Percentiles rank a stretch among this genome's conserved stretches.
phyloP scores from a whole-genome alignment of 2,113 vertebrate species.

The Manacus vitellinus region DNA sequence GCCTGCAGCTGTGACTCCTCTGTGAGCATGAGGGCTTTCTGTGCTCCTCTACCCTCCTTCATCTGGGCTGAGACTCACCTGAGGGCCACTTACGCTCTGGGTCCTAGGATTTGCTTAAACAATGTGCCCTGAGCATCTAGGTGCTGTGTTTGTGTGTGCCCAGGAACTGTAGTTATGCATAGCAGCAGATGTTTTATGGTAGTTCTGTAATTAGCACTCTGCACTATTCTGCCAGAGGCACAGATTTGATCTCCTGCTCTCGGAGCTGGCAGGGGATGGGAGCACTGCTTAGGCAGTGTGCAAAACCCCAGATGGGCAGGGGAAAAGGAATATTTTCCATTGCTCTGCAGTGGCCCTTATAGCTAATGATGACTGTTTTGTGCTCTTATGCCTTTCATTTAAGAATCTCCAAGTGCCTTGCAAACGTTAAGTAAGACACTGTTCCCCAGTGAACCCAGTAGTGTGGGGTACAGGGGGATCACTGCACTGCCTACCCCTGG shows the following conservation, averaged over 20 bases:
- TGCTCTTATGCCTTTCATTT: conserved; percentile 28
- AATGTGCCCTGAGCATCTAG: neutral
- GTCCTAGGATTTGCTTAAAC: neutral
- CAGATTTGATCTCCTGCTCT: conserved; percentile 49
- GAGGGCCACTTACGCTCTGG: neutral
- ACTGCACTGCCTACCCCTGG: neutral
- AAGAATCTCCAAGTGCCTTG: neutral
- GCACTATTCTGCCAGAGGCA: conserved; percentile 19
- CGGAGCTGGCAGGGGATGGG: conserved; percentile 46
- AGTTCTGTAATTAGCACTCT: conserved; percentile 52
- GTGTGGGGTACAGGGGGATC: neutral
- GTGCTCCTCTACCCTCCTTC: neutral
- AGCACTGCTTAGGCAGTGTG: neutral
- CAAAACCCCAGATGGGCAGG: conserved; percentile 34
- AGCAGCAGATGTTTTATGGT: conserved; percentile 55
- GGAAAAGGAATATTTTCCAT: conserved; percentile 9
- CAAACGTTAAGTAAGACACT: neutral
- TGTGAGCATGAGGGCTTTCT: fast-evolving
- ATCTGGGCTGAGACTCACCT: neutral
- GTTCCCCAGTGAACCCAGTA: neutral
- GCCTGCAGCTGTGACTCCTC: neutral
- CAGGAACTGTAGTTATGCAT: conserved; percentile 24
- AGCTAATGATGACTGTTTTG: conserved; percentile 19
- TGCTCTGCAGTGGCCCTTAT: conserved; percentile 2
- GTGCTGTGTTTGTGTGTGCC: conserved; percentile 19